Percentiles rank a stretch among this genome's conserved stretches.
phyloP scores from a whole-genome alignment of 2,113 vertebrate genomes.

The Semnopithecus entellus region DNA sequence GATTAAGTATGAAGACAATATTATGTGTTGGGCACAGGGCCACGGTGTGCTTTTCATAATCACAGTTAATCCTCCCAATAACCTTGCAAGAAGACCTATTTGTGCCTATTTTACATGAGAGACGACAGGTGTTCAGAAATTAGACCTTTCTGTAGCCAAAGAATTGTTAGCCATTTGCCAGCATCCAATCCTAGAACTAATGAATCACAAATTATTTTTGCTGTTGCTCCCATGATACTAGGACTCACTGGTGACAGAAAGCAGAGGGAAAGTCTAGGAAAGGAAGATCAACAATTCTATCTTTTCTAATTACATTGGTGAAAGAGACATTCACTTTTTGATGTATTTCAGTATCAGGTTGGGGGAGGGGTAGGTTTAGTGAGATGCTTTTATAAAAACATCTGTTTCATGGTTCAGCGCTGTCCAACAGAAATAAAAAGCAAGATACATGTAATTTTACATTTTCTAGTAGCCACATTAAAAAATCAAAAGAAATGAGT shows the following conservation, averaged over 20 bases:
- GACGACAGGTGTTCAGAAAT: background rate
- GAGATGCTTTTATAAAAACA: background rate
- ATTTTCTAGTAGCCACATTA: background rate
- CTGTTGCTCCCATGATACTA: background rate
- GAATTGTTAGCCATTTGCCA: background rate
- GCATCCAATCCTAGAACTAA: background rate
- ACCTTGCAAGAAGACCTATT: background rate
- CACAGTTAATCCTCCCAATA: conserved; percentile 42
- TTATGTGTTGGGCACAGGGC: background rate
- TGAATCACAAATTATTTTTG: background rate
- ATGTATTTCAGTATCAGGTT: background rate
- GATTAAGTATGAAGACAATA: conserved; percentile 21
- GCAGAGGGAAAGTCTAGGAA: background rate
- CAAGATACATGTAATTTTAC: background rate
- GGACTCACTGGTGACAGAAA: background rate
- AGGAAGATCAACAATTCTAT: background rate
- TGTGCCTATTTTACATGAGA: background rate
- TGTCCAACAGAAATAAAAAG: background rate
- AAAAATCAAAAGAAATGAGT: conserved; percentile 35
- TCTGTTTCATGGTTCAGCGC: background rate
- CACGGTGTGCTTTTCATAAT: background rate
- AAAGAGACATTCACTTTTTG: conserved; percentile 23
- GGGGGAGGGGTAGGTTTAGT: background rate
- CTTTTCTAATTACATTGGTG: background rate
- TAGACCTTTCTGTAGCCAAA: background rate